Percentiles rank a stretch among this genome's conserved stretches.
Conservation (phyloP, 2,888 invertebrate species). For the Megaustenia siamemsis region DNA sequence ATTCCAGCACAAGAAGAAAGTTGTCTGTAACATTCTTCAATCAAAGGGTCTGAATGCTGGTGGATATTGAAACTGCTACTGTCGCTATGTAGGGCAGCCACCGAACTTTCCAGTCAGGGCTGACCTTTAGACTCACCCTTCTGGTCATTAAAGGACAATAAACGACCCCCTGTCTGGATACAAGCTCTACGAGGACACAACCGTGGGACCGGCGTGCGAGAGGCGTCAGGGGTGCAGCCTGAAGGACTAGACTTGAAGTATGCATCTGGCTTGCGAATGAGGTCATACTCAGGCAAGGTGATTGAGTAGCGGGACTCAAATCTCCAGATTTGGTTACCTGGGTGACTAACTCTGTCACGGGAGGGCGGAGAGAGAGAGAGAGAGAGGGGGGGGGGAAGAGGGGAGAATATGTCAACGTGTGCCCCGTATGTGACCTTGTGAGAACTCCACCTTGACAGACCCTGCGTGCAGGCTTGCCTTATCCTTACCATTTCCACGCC, state of each 20-base stretch:
- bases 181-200: not conserved
- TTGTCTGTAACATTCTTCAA: too few species aligned
- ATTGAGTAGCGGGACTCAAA: not conserved
- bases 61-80: not conserved
- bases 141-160: constrained; percentile 20
- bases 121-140: not conserved
- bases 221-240: not conserved
- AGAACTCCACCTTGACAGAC: not conserved
- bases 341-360: not conserved
- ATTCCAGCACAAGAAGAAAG: too few species aligned
- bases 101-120: not conserved
- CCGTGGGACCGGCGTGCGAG: not conserved
- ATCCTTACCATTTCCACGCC: too few species aligned
- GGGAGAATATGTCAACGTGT: not conserved
- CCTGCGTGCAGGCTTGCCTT: not conserved
- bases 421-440: not conserved
- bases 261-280: not conserved
- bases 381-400: not conserved
- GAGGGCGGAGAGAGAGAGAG: too few species aligned
- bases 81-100: not conserved
- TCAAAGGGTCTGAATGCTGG: not conserved
- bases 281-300: not conserved
- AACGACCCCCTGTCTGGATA: not conserved
- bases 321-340: constrained; percentile 11
- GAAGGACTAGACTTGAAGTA: not conserved